Conservation (phyloP, 2,797 vertebrate species). For the Syngnathus acus region DNA sequence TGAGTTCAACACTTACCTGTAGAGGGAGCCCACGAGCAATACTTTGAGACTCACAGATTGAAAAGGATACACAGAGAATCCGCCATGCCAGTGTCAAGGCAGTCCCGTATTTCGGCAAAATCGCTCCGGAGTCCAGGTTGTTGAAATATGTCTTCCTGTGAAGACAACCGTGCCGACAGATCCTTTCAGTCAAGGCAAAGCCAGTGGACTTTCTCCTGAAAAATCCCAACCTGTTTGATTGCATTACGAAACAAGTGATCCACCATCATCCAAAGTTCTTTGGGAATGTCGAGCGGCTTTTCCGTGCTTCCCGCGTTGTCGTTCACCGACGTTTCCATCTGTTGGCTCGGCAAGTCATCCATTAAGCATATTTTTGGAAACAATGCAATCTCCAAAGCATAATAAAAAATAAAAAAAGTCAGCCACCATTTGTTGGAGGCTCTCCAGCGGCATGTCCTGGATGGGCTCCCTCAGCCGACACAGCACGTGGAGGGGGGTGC, state of each 20-base stretch:
- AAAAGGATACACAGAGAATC: conserved; percentile 91
- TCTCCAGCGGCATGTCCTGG: conserved; percentile 77
- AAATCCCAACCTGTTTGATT: conserved; percentile 78
- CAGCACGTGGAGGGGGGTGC: conserved; percentile 77
- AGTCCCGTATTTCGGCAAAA: conserved; percentile 89
- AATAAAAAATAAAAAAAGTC: neutral
- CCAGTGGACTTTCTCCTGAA: neutral
- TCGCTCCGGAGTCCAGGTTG: conserved; percentile 89
- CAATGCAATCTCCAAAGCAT: too few relatives aligned
- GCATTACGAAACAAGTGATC: conserved; percentile 86
- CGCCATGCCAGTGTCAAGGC: conserved; percentile 83
- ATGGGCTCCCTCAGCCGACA: conserved; percentile 86
- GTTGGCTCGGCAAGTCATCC: conserved; percentile 9
- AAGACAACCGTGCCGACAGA: neutral
- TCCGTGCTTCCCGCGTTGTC: conserved; percentile 54
- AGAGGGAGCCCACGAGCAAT: neutral
- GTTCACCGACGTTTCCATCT: conserved; percentile 68
- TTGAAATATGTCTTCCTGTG: conserved; percentile 87
- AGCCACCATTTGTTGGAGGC: conserved; percentile 76
- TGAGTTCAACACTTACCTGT: too few relatives aligned
- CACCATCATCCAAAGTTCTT: conserved; percentile 97
- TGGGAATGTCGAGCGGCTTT: conserved; percentile 84
- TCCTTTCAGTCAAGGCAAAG: neutral
- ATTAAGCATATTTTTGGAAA: neutral
- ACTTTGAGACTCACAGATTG: neutral